A percentile compares a stretch with the other conserved stretches of the same genome.
Evolutionary conservation across 2,888 invertebrate species (phyloP).

Genomic region (Eupithecia centaureata): DNA sequence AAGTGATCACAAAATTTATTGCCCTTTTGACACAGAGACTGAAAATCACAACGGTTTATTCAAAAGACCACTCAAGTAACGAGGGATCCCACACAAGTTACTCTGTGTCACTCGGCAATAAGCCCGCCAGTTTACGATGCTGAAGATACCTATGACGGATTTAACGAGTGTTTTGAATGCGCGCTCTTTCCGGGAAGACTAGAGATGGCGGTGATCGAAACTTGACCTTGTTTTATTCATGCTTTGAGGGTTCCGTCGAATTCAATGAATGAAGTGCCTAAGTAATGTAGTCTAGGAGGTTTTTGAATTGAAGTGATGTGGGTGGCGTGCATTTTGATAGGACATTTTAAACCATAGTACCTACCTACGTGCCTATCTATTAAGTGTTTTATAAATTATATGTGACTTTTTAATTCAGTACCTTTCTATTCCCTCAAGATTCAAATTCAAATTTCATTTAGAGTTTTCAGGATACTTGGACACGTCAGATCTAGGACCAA

Average conservation of each 20-base stretch:
- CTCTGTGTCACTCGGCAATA: slow-evolving; percentile 34
- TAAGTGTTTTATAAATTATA: too few species aligned
- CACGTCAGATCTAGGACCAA: too few species aligned
- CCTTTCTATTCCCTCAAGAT: neutral
- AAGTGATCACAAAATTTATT: neutral
- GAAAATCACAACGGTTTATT: slow-evolving; percentile 7
- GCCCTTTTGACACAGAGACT: neutral
- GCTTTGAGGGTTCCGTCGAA: slow-evolving; percentile 8
- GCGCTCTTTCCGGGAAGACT: slow-evolving; percentile 28
- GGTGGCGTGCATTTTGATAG: neutral
- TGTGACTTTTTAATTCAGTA: neutral
- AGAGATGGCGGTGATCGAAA: slow-evolving; percentile 27
- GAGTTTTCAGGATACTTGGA: too few species aligned
- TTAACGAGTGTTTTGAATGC: slow-evolving; percentile 39
- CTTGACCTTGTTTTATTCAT: slow-evolving; percentile 2
- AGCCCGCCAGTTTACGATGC: slow-evolving; percentile 38
- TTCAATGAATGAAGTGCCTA: slow-evolving; percentile 1
- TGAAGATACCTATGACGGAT: slow-evolving; percentile 42
- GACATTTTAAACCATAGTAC: neutral
- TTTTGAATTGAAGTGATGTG: neutral
- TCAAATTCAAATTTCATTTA: too few species aligned
- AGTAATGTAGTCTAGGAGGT: neutral
- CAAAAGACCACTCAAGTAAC: slow-evolving; percentile 9
- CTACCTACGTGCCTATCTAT: too few species aligned
- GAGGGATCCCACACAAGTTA: slow-evolving; percentile 14